Conservation (phyloP, 1,140 invertebrate species). For the Grapholita molesta region DNA sequence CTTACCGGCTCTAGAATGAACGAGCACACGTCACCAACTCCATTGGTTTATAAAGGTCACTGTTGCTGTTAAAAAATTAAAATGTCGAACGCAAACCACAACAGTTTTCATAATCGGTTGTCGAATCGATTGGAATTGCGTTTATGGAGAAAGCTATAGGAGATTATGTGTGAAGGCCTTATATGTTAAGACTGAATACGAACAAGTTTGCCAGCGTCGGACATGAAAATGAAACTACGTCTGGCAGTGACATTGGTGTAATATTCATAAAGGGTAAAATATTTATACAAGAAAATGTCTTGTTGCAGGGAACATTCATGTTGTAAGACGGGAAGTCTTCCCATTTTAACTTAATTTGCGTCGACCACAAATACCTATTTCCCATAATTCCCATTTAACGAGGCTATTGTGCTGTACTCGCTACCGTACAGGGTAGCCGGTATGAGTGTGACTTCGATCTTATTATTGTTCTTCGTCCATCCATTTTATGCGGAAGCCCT, state of each 20-base stretch:
- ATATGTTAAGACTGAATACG: constrained; percentile 28
- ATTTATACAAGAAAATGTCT: too few relatives aligned
- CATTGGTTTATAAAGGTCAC: too few relatives aligned
- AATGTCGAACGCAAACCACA: not conserved
- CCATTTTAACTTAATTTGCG: not conserved
- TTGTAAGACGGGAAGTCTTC: too few relatives aligned
- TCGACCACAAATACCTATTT: not conserved
- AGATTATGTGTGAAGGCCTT: constrained; percentile 19
- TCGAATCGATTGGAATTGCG: constrained; percentile 31
- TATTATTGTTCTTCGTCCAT: not conserved
- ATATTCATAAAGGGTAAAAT: too few relatives aligned
- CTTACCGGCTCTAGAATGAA: too few relatives aligned
- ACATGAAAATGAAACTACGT: not conserved
- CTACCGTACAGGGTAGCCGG: not conserved
- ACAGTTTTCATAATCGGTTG: constrained; percentile 3
- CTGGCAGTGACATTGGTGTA: not conserved
- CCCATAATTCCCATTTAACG: not conserved
- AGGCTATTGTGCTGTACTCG: not conserved
- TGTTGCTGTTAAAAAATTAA: too few relatives aligned
- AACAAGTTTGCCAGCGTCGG: constrained; percentile 29
- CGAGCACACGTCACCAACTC: too few relatives aligned
- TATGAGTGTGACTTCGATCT: not conserved
- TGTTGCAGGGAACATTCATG: too few relatives aligned
- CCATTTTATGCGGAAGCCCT: not conserved
- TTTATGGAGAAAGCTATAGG: constrained; percentile 40